Percentiles rank a stretch among this genome's conserved stretches.
phyloP scores from a whole-genome alignment of 2,797 vertebrate species.

The Sebastes miniatus region DNA sequence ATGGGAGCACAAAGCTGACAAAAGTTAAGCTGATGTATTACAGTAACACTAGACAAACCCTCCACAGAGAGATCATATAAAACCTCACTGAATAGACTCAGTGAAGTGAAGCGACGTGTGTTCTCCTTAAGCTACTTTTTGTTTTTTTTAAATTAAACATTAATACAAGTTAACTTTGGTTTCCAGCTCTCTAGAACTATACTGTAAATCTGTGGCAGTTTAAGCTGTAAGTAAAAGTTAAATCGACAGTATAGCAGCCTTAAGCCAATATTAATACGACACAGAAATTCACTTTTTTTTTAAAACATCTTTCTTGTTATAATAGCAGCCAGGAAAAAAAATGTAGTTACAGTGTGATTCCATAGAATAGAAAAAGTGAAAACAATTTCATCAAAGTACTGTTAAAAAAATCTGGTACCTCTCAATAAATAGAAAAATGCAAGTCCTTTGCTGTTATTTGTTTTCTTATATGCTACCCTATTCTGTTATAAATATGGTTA shows the following conservation, averaged over 20 bases:
- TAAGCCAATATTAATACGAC: conserved; percentile 73
- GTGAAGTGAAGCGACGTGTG: conserved; percentile 31
- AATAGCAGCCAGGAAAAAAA: conserved; percentile 77
- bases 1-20: conserved; percentile 56
- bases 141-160: conserved; percentile 50
- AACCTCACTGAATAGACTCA: conserved; percentile 30
- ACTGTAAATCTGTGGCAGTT: conserved; percentile 80
- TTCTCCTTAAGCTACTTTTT: conserved; percentile 18
- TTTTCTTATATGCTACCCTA: conserved; percentile 45
- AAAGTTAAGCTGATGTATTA: conserved; percentile 59
- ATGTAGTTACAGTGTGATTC: conserved; percentile 79
- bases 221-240: conserved; percentile 73
- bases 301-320: conserved; percentile 51
- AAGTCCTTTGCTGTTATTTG: conserved; percentile 57
- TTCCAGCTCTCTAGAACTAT: conserved; percentile 77
- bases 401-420: conserved; percentile 74
- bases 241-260: conserved; percentile 76
- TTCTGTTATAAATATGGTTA: conserved; percentile 68
- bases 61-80: conserved; percentile 45
- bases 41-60: conserved; percentile 63
- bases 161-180: conserved; percentile 79
- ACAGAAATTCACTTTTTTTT: conserved; percentile 58
- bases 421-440: conserved; percentile 74
- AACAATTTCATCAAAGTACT: conserved; percentile 36
- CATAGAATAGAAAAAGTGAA: conserved; percentile 46